Conservation (phyloP, 2,888 invertebrate genomes). For the Cerastoderma edule region DNA sequence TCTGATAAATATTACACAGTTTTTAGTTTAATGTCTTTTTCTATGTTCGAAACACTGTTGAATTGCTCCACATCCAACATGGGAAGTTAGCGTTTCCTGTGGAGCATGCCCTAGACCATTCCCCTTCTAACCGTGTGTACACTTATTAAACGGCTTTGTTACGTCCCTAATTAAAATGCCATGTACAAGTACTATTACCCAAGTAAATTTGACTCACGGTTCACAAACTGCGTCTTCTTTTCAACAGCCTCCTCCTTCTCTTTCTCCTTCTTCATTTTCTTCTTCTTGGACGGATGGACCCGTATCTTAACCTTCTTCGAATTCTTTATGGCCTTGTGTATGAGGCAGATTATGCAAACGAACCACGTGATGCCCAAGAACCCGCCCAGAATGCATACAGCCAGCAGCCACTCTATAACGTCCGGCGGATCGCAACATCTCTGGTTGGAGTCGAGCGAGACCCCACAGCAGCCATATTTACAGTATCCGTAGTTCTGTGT, state of each 20-base stretch:
- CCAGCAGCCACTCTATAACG: neutral
- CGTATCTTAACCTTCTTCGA: neutral
- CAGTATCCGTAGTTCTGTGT: conserved; percentile 2
- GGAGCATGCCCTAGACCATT: too few relatives aligned
- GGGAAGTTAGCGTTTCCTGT: too few relatives aligned
- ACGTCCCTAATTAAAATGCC: too few relatives aligned
- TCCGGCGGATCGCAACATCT: conserved; percentile 9
- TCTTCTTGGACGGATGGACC: conserved; percentile 9
- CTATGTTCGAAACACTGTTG: too few relatives aligned
- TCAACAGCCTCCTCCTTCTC: too few relatives aligned
- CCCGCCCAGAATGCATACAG: conserved; percentile 7
- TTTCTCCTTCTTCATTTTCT: conserved; percentile 1
- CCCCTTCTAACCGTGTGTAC: too few relatives aligned
- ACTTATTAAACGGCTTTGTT: too few relatives aligned
- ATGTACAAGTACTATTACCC: neutral
- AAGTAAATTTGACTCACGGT: neutral
- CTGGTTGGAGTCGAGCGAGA: conserved; percentile 2
- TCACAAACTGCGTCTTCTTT: conserved; percentile 4
- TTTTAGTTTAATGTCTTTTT: too few relatives aligned
- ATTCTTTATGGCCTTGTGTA: conserved; percentile 12
- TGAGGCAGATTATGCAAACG: neutral
- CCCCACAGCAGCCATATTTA: conserved; percentile 11
- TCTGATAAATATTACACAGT: too few relatives aligned
- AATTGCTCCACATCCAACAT: too few relatives aligned
- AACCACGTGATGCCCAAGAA: neutral